A percentile compares a stretch with the other conserved stretches of the same genome.
These are phyloP conservation scores for Turdus rufiventris DNA, from an alignment of 2,113 vertebrate species.

Conservation along the genomic window DNA sequence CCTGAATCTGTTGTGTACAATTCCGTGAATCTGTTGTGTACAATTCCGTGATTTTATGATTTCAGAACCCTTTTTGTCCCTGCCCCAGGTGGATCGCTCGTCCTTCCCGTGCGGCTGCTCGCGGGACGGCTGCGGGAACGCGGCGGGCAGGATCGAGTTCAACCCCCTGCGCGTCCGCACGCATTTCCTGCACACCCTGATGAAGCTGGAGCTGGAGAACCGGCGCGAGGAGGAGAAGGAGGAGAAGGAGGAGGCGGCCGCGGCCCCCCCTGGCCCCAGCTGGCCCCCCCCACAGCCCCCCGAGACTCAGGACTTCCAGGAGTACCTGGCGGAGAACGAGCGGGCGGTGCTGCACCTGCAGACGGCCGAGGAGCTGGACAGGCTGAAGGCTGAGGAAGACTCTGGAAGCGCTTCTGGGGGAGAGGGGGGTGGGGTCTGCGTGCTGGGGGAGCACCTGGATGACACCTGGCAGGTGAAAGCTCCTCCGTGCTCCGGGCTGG, in stretches of 20 bases:
- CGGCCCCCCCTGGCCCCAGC: not conserved
- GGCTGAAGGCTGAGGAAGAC: constrained; percentile 84
- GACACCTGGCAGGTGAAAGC: not conserved
- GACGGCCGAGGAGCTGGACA: constrained; percentile 90
- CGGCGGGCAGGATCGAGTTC: constrained; percentile 91
- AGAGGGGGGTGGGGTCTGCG: constrained; percentile 75
- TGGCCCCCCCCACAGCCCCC: constrained; percentile 60
- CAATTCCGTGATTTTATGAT: too few species aligned
- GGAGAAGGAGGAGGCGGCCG: not conserved
- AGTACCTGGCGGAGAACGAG: constrained; percentile 83
- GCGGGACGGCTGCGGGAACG: constrained; percentile 90
- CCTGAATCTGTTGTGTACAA: too few species aligned
- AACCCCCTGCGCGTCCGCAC: constrained; percentile 94
- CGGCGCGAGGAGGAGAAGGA: constrained; percentile 53
- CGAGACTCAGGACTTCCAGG: constrained; percentile 79
- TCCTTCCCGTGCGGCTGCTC: constrained; percentile 97
- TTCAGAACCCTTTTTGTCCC: too few species aligned
- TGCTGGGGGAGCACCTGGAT: constrained; percentile 77
- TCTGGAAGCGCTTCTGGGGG: constrained; percentile 72
- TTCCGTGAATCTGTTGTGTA: too few species aligned
- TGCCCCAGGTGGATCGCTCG: constrained; percentile 90
- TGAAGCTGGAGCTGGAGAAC: constrained; percentile 94
- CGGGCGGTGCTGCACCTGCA: constrained; percentile 92
- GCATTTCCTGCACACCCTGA: constrained; percentile 97
- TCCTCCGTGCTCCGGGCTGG: constrained; percentile 25